These are phyloP conservation scores for Drosophila diplacantha DNA, from an alignment of 2,888 invertebrate species.

Conservation along the genomic window DNA sequence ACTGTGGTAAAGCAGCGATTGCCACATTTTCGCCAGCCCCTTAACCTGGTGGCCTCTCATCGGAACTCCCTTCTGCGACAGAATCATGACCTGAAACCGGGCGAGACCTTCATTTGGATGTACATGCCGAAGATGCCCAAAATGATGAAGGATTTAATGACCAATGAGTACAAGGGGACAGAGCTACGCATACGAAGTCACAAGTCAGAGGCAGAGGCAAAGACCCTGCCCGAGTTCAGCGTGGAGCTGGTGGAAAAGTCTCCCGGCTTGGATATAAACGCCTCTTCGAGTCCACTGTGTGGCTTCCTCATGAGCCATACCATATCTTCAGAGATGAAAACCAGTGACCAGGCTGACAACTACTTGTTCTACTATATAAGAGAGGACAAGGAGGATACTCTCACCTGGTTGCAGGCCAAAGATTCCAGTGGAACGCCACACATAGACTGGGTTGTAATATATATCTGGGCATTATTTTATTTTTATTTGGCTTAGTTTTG, in stretches of 20 bases:
- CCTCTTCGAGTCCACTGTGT: background rate
- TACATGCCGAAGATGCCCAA: conserved; percentile 48
- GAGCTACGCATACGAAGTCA: conserved; percentile 27
- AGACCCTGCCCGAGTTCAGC: conserved; percentile 25
- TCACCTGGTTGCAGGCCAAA: conserved; percentile 26
- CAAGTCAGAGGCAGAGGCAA: no score
- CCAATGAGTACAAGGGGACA: conserved; percentile 8
- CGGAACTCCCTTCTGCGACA: background rate
- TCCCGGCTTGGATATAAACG: background rate
- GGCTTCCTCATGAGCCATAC: conserved; percentile 46
- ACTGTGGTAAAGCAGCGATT: conserved; percentile 16
- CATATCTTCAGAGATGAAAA: background rate
- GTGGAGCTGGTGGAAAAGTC: conserved; percentile 17
- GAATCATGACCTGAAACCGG: background rate
- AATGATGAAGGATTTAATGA: conserved; percentile 18
- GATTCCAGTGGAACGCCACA: no score
- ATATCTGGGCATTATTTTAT: background rate
- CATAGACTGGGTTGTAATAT: background rate
- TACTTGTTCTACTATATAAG: conserved; percentile 34
- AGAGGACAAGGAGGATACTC: conserved; percentile 11
- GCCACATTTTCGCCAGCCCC: conserved; percentile 44
- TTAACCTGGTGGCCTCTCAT: conserved; percentile 35
- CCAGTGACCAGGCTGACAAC: background rate
- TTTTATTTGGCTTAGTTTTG: background rate
- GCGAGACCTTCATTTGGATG: conserved; percentile 54